These are phyloP conservation scores for Strongylocentrotus purpuratus DNA, from an alignment of 35 echinoderm and acorn worm species.

Conservation along the genomic window DNA sequence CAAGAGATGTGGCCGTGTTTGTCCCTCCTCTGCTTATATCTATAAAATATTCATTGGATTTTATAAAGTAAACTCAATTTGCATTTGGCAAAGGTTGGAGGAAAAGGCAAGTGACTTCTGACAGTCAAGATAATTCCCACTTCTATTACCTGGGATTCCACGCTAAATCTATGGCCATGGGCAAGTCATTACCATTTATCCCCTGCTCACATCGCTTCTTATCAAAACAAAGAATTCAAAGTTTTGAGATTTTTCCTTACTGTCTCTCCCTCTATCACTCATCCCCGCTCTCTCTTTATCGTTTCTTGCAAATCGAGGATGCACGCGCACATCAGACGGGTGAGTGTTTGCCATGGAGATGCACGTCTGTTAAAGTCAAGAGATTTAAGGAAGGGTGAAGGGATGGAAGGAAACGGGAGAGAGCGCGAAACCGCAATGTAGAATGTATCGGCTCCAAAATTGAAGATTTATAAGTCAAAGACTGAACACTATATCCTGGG, in stretches of 20 bases:
- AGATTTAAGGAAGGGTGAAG: not conserved
- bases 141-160: constrained; percentile 35
- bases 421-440: not conserved
- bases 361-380: not conserved
- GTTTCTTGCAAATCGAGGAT: not conserved
- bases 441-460: not conserved
- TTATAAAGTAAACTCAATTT: constrained; percentile 14
- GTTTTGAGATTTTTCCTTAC: not conserved
- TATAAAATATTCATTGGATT: constrained; percentile 4
- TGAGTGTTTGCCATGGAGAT: not conserved
- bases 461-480: not conserved
- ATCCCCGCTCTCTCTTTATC: not conserved
- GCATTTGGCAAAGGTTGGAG: not conserved
- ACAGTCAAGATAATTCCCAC: constrained; percentile 22
- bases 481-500: not conserved
- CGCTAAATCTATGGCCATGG: constrained; percentile 11
- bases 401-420: not conserved
- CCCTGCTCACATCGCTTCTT: not conserved
- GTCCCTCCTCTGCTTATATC: not conserved
- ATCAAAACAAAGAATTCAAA: constrained; percentile 1
- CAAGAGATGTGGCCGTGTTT: not conserved
- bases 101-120: not conserved
- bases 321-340: not conserved
- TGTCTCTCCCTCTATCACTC: not conserved
- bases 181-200: constrained; percentile 44